A percentile compares a stretch with the other conserved stretches of the same genome.
Evolutionary conservation across 2,113 vertebrate species (phyloP).

Genomic region (Electrona antarctica): DNA sequence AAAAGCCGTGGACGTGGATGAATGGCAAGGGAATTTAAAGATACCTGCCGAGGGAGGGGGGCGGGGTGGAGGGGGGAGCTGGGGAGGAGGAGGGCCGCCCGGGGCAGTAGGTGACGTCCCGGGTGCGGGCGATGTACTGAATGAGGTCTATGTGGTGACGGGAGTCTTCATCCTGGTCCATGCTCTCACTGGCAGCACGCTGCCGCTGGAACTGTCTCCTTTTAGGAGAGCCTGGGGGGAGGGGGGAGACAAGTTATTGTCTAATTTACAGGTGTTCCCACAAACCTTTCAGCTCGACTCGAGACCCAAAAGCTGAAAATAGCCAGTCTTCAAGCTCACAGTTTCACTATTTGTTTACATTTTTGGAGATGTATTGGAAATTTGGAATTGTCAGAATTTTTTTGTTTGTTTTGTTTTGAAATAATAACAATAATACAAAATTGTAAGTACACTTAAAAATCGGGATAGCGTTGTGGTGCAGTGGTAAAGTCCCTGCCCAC

Average conservation of each 20-base stretch:
- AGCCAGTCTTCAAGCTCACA: no score
- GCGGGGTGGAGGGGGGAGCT: constrained; percentile 84
- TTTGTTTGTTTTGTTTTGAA: no score
- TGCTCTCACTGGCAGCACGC: constrained; percentile 94
- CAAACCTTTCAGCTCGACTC: no score
- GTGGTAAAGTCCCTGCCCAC: no score
- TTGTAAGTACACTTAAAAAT: no score
- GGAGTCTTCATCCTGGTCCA: constrained; percentile 89
- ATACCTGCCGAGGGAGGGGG: constrained; percentile 98
- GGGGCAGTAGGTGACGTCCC: constrained; percentile 79
- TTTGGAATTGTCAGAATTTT: no score
- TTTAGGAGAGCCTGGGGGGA: constrained; percentile 89
- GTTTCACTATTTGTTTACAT: no score
- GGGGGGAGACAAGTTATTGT: background rate
- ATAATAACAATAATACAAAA: no score
- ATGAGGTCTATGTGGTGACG: constrained; percentile 87
- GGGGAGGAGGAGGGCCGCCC: constrained; percentile 65
- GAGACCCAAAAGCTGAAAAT: no score
- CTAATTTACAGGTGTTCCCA: constrained; percentile 1
- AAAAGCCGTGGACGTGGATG: constrained; percentile 76
- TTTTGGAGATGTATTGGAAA: no score
- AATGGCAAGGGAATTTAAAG: constrained; percentile 87
- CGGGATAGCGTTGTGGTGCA: no score
- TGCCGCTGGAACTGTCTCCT: constrained; percentile 94
- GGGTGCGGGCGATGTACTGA: constrained; percentile 91